Base-by-base conservation (phyloP, 2,113 vertebrate genomes). In the Heliornis fulica region DNA sequence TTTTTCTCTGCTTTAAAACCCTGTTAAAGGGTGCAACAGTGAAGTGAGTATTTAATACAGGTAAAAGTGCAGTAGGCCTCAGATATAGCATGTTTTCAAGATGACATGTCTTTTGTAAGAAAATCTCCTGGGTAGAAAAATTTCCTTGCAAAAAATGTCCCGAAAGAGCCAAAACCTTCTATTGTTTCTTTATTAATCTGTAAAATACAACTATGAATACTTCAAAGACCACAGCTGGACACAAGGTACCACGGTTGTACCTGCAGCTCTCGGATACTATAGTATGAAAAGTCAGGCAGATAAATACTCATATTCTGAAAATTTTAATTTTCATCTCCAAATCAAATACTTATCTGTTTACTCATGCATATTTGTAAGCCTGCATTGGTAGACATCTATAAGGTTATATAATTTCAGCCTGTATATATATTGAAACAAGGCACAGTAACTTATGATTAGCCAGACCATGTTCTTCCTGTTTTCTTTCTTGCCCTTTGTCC, bases 21-120 rank as follows among this genome's bases (percentile, higher is more conserved):
- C 53, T 19, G 8, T 89, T 88, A 86, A 91, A 68, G 51, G 60
- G 8, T 31, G 38, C 19, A 75, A 36, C 64, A 32, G 41, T 90
- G 57, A 83, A 85, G 77, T 32, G n/a, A 45, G 56, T 77, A 90
- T 77, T n/a, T 77, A 83, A 87, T 57, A 31, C 65, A 85, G 56
- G 57, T 74, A 78, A 71, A 90, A 72, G 41, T 74, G 38, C 60
- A 81, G 18, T 36, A 81, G 60, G 77, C 60, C 77, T 56, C 29
- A 36, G 53, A 86, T 36, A 11, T 19, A 84, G 59, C 61, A 51
- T 66, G 38, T 87, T 91, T 97, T 90, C 46, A 90, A 94, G 92
- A 90, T 40, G 57, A 75, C 43, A 25, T 36, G 46, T 65, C 12
- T 83, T 94, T 97, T 64, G 65, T 81, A 92, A 79, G 57, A 64